A percentile compares a stretch with the other conserved stretches of the same genome.
Evolutionary conservation across 2,888 invertebrate species (phyloP).

Genomic region (Notodonta ziczac): DNA sequence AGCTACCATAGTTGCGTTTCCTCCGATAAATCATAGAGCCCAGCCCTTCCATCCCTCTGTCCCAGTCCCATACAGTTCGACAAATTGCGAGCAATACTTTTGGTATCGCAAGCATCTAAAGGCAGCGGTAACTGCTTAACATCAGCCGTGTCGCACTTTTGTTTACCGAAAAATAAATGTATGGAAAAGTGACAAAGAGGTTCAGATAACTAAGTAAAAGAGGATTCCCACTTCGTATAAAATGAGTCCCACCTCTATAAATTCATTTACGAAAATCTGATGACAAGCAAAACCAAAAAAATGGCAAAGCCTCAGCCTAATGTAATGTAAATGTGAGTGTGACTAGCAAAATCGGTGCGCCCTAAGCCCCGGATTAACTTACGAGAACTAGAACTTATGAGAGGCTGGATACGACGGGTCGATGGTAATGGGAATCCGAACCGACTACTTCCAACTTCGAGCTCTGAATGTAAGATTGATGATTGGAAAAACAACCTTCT

Average conservation of each 20-base stretch:
- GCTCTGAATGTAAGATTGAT: slow-evolving; percentile 5
- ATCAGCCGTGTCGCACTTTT: no score
- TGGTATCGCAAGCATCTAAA: no score
- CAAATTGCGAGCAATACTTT: no score
- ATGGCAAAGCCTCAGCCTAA: not conserved
- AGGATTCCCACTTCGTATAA: no score
- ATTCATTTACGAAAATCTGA: not conserved
- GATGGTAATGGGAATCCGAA: slow-evolving; percentile 4
- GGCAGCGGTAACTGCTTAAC: no score
- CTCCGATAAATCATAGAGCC: no score
- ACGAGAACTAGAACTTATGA: slow-evolving; percentile 5
- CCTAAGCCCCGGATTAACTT: slow-evolving; percentile 1
- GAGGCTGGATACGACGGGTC: slow-evolving; percentile 3
- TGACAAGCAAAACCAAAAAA: not conserved
- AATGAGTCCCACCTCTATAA: not conserved
- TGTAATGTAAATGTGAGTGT: not conserved
- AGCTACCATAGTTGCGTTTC: no score
- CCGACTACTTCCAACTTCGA: not conserved
- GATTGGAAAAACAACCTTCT: slow-evolving; percentile 1
- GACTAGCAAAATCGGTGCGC: not conserved
- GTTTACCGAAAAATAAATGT: no score
- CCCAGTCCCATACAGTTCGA: no score
- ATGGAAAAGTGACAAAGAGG: no score
- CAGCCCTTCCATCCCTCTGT: no score
- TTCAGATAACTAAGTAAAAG: no score